Conservation (phyloP, 2,888 invertebrate species). For the Cyclophora albipunctata region DNA sequence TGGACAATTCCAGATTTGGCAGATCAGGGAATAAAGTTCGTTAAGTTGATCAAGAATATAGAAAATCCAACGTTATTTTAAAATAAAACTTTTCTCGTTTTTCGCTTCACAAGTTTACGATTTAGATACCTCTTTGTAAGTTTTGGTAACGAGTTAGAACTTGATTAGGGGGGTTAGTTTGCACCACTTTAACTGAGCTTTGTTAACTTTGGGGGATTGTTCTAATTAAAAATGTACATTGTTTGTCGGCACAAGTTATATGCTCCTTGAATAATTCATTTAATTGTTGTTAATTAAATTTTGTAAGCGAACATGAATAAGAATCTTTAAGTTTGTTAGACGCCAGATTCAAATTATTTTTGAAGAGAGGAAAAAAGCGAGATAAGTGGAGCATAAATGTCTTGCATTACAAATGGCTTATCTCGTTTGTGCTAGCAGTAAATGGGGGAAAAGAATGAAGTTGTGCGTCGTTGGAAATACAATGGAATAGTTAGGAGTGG, state of each 20-base stretch:
- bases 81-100: slow-evolving; percentile 20
- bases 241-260: too few relatives aligned
- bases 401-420: slow-evolving; percentile 17
- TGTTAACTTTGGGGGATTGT: not conserved
- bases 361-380: too few relatives aligned
- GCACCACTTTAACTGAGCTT: slow-evolving; percentile 1
- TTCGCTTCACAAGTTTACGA: slow-evolving; percentile 14
- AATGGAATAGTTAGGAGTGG: slow-evolving; percentile 52
- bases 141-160: slow-evolving; percentile 18
- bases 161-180: slow-evolving; percentile 15
- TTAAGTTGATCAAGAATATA: slow-evolving; percentile 9
- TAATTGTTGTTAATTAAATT: too few relatives aligned
- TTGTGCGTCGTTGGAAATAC: slow-evolving; percentile 38
- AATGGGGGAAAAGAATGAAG: slow-evolving; percentile 40
- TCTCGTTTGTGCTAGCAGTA: slow-evolving; percentile 34
- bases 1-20: not conserved
- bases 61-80: slow-evolving; percentile 15
- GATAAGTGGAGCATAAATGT: too few relatives aligned
- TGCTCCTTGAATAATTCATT: too few relatives aligned
- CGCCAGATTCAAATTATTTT: too few relatives aligned
- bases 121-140: slow-evolving; percentile 15
- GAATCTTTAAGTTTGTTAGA: too few relatives aligned
- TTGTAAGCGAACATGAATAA: too few relatives aligned
- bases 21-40: slow-evolving; percentile 8
- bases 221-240: too few relatives aligned